Evolutionary conservation across 2,113 vertebrate genomes (phyloP).

Genomic region (Lampris megalopsis): DNA sequence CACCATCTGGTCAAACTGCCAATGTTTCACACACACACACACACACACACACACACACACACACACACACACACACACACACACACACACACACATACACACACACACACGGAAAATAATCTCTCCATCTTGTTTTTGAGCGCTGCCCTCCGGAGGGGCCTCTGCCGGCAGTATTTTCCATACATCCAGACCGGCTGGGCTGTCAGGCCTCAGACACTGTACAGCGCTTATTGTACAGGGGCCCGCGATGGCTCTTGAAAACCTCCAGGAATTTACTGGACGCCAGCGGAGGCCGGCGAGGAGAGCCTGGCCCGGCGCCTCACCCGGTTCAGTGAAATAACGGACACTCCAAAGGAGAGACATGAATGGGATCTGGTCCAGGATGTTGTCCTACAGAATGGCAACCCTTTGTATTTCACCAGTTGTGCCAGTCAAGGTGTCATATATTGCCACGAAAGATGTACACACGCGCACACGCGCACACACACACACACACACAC

Average conservation of each 20-base stretch:
- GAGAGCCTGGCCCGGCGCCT: background rate
- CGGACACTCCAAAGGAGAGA: background rate
- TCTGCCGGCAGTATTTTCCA: slow-evolving; percentile 41
- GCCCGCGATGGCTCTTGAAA: slow-evolving; percentile 9
- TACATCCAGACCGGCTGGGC: slow-evolving; percentile 6
- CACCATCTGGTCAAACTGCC: slow-evolving; percentile 67
- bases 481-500: background rate
- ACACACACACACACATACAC: slow-evolving; percentile 3
- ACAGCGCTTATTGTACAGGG: slow-evolving; percentile 6
- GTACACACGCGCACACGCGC: background rate
- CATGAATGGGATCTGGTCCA: background rate
- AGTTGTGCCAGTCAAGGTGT: background rate
- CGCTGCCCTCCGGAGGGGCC: slow-evolving; percentile 18
- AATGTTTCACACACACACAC: slow-evolving; percentile 3
- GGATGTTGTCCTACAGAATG: background rate
- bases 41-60: slow-evolving; percentile 4
- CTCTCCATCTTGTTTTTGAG: slow-evolving; percentile 43
- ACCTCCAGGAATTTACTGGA: slow-evolving; percentile 3
- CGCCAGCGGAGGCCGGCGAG: background rate
- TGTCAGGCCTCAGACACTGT: slow-evolving; percentile 7
- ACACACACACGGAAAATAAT: slow-evolving; percentile 15
- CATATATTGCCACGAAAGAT: background rate
- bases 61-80: background rate
- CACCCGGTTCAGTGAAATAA: background rate
- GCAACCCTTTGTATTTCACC: no score